These are phyloP conservation scores for Luidia sarsii DNA, from an alignment of 53 echinoderm and acorn worm genomes.

Conservation along the genomic window DNA sequence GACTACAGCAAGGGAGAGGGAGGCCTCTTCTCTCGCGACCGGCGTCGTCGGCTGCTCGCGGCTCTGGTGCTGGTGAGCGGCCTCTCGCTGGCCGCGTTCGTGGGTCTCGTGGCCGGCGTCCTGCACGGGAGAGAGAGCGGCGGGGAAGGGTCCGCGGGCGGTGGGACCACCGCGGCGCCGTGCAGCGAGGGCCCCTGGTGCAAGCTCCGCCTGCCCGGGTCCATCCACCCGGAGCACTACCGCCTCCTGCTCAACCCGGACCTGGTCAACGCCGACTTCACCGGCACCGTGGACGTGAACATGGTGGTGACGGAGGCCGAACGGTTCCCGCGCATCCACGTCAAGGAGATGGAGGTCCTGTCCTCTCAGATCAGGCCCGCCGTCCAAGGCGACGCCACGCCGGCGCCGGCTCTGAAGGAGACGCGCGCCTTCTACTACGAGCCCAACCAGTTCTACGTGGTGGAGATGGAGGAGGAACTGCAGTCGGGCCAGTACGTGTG, in stretches of 20 bases:
- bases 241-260: slow-evolving; percentile 73
- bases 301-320: slow-evolving; percentile 59
- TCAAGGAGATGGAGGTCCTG: slow-evolving; percentile 73
- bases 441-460: slow-evolving; percentile 81
- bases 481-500: slow-evolving; percentile 41
- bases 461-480: slow-evolving; percentile 45
- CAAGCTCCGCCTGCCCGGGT: slow-evolving; percentile 65
- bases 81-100: slow-evolving; percentile 31
- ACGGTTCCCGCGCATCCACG: slow-evolving; percentile 71
- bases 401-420: slow-evolving; percentile 8
- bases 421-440: slow-evolving; percentile 33
- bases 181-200: slow-evolving; percentile 50
- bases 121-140: slow-evolving; percentile 39
- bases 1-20: not conserved
- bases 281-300: slow-evolving; percentile 66
- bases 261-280: slow-evolving; percentile 53
- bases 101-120: slow-evolving; percentile 78
- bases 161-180: not conserved
- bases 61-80: slow-evolving; percentile 52
- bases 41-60: slow-evolving; percentile 58
- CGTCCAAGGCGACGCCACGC: slow-evolving; percentile 5
- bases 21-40: slow-evolving; percentile 35
- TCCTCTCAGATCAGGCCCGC: slow-evolving; percentile 27
- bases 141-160: not conserved
- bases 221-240: slow-evolving; percentile 70